phyloP scores from a whole-genome alignment of 2,888 invertebrate genomes.

The Helicoverpa assulta region DNA sequence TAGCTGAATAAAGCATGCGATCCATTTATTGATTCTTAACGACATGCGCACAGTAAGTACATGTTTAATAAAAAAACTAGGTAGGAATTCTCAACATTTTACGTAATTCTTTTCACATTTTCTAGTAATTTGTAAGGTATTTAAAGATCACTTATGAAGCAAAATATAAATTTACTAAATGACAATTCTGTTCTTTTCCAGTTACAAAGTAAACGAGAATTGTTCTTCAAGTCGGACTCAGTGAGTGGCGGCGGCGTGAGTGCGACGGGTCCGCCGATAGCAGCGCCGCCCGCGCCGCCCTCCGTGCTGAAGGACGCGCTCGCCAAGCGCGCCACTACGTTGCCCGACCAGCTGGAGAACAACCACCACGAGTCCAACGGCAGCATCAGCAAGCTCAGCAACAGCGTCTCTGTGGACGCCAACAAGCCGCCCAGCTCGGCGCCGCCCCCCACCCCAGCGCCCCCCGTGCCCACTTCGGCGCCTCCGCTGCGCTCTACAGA shows the following conservation, averaged over 20 bases:
- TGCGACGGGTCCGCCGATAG: constrained; percentile 79
- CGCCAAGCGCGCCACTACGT: constrained; percentile 84
- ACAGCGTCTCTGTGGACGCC: constrained; percentile 83
- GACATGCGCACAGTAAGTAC: too few species aligned
- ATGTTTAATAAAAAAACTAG: background rate
- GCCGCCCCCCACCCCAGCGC: constrained; percentile 85
- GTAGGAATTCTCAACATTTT: background rate
- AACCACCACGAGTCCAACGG: constrained; percentile 89
- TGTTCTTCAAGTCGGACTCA: constrained; percentile 95
- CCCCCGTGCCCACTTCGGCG: constrained; percentile 83
- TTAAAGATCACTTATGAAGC: background rate
- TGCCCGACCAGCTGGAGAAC: constrained; percentile 84
- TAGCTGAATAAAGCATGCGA: background rate
- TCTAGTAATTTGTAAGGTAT: background rate
- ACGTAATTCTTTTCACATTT: background rate
- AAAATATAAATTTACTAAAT: constrained; percentile 18
- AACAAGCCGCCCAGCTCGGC: constrained; percentile 81
- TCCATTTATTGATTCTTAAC: background rate
- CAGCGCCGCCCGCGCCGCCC: constrained; percentile 87
- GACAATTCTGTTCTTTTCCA: constrained; percentile 80
- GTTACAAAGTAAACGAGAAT: constrained; percentile 96
- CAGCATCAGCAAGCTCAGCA: constrained; percentile 83
- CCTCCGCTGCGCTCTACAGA: constrained; percentile 86
- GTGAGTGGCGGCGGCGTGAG: constrained; percentile 88
- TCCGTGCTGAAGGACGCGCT: constrained; percentile 88